These are phyloP conservation scores for Bombus ignitus DNA, from an alignment of 1,140 invertebrate species.

Conservation along the genomic window DNA sequence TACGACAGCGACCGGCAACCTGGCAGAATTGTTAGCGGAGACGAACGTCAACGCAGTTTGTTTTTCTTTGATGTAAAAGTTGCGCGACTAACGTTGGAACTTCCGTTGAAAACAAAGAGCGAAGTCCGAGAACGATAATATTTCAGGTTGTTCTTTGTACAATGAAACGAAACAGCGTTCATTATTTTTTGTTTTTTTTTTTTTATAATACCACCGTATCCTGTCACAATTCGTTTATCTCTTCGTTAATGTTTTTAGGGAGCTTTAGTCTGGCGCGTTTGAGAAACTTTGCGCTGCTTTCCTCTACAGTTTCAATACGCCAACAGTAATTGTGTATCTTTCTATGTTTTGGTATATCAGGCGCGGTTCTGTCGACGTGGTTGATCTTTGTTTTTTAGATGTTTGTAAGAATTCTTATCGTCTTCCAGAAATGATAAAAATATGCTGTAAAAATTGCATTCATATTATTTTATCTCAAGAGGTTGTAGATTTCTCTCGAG, in stretches of 20 bases:
- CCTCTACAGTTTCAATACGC: no score
- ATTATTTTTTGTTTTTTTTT: background rate
- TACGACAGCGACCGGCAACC: background rate
- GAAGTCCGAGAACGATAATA: background rate
- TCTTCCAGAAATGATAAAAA: background rate
- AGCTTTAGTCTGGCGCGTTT: background rate
- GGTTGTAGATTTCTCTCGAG: background rate
- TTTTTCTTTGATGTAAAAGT: conserved; percentile 11
- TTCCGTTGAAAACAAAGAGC: background rate
- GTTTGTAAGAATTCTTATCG: background rate
- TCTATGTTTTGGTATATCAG: background rate
- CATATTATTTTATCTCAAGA: background rate
- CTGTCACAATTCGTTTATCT: background rate
- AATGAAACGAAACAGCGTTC: background rate
- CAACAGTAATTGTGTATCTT: background rate
- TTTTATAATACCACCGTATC: no score
- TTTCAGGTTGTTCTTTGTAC: background rate
- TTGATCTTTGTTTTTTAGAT: background rate
- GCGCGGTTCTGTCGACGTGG: background rate
- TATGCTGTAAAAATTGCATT: background rate
- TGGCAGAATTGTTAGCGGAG: background rate
- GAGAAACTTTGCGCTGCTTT: background rate
- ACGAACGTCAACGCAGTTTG: conserved; percentile 4
- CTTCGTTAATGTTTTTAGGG: conserved; percentile 5
- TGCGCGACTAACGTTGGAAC: background rate